A percentile compares a stretch with the other conserved stretches of the same genome.
Conservation (phyloP, 2,797 vertebrate species). For the Anguilla pacifica region DNA sequence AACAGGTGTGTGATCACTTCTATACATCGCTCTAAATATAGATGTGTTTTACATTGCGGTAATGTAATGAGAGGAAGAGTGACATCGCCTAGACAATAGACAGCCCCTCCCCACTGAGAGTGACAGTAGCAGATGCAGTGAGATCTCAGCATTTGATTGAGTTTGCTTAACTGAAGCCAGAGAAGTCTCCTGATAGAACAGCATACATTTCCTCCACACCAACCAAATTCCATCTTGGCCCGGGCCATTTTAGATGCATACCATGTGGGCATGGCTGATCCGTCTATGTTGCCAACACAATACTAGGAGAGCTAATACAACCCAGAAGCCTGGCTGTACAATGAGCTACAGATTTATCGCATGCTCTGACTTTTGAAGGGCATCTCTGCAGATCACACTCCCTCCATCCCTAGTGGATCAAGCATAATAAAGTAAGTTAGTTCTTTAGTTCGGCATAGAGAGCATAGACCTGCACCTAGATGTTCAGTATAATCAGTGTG, state of each 20-base stretch:
- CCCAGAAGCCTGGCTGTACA: no score
- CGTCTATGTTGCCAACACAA: background rate
- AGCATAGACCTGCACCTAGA: no score
- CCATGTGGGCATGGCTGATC: background rate
- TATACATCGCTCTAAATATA: background rate
- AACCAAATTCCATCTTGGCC: background rate
- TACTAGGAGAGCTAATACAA: background rate
- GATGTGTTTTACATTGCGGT: background rate
- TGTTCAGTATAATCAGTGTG: no score
- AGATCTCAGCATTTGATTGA: background rate
- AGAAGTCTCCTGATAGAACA: background rate
- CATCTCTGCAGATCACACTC: background rate
- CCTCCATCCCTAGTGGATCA: no score
- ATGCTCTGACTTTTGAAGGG: background rate
- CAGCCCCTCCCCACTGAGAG: background rate
- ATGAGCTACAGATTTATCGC: background rate
- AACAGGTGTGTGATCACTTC: background rate
- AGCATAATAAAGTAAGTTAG: no score
- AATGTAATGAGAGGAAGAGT: background rate
- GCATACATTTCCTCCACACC: background rate
- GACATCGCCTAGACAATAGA: background rate
- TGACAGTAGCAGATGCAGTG: background rate
- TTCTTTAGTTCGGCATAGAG: no score
- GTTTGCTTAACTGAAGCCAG: background rate
- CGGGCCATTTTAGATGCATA: background rate